These are phyloP conservation scores for Listronotus bonariensis DNA, from an alignment of 1,140 invertebrate species.

Conservation along the genomic window DNA sequence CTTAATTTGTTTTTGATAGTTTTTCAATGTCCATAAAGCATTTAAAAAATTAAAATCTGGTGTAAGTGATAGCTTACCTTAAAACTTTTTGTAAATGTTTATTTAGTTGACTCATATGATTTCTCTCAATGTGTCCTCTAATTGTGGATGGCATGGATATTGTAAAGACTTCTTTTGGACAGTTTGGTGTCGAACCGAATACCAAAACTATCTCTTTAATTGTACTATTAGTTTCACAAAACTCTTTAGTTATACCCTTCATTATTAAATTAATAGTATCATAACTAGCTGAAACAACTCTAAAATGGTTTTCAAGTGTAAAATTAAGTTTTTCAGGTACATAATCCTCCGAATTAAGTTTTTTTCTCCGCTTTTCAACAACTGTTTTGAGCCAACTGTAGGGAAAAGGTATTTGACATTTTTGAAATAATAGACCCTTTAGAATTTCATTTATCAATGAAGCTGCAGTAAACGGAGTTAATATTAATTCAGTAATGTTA, in stretches of 20 bases:
- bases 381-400: conserved; percentile 40
- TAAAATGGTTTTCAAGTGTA: conserved; percentile 37
- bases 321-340: conserved; percentile 24
- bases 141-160: conserved; percentile 31
- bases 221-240: conserved; percentile 20
- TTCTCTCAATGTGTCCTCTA: conserved; percentile 37
- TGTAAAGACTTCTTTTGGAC: conserved; percentile 39
- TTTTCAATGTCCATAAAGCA: neutral
- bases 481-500: conserved; percentile 15
- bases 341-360: conserved; percentile 11
- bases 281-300: conserved; percentile 37
- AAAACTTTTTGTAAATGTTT: conserved; percentile 40
- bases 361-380: conserved; percentile 38
- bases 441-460: conserved; percentile 42
- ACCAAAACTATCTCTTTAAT: conserved; percentile 38
- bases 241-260: conserved; percentile 35
- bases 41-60: neutral
- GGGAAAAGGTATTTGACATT: conserved; percentile 43
- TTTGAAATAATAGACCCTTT: conserved; percentile 43
- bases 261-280: conserved; percentile 38
- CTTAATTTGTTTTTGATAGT: no score
- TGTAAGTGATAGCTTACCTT: conserved; percentile 29
- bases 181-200: conserved; percentile 39
- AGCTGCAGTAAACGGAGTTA: conserved; percentile 41
- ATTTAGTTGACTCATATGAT: conserved; percentile 36